Conservation (phyloP, 2,113 vertebrate genomes). For the Anser cygnoides region DNA sequence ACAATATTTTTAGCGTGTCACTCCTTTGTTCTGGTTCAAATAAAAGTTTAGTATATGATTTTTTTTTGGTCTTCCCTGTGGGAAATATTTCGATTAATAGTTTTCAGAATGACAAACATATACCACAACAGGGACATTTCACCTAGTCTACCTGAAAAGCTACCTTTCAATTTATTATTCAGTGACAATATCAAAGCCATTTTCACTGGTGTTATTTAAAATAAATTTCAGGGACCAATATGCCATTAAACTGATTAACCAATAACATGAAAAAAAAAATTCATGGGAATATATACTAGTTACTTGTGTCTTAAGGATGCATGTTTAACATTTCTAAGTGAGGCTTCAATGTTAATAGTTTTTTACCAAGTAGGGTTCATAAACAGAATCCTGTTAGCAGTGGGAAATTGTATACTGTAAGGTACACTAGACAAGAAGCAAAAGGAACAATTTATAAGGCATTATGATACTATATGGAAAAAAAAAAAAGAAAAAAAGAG, state of each 20-base stretch:
- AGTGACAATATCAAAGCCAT: background rate
- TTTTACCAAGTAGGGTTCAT: background rate
- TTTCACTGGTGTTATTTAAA: background rate
- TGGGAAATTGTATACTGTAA: background rate
- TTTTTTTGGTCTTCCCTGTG: background rate
- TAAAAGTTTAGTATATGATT: background rate
- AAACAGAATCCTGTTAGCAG: background rate
- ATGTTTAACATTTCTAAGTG: background rate
- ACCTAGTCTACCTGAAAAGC: background rate
- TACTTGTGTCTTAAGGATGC: background rate
- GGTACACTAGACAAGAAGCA: background rate
- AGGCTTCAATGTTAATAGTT: background rate
- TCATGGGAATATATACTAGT: background rate
- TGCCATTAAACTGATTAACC: background rate
- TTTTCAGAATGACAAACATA: background rate
- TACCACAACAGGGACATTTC: background rate
- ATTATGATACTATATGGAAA: background rate
- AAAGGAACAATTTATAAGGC: background rate
- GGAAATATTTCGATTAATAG: background rate
- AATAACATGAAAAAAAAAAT: background rate
- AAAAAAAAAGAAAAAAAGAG: background rate
- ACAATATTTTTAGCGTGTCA: background rate
- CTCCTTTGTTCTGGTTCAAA: background rate
- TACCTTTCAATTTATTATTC: background rate
- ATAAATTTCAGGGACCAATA: background rate